Evolutionary conservation across 2,113 vertebrate genomes (phyloP).

Genomic region (Struthidea cinerea): DNA sequence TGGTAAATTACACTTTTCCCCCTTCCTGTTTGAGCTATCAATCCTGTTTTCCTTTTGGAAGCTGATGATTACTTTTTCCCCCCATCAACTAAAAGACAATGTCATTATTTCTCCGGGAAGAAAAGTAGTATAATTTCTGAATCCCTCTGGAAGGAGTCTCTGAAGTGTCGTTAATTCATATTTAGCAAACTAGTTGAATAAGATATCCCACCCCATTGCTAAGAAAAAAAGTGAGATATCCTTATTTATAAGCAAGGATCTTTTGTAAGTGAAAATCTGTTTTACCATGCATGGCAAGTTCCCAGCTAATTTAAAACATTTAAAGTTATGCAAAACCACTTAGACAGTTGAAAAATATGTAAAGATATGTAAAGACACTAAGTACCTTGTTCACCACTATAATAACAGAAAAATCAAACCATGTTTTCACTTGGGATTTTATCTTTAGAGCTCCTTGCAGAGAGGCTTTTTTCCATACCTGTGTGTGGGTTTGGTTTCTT

Average conservation of each 20-base stretch:
- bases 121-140: constrained; percentile 9
- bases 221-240: not conserved
- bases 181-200: constrained; percentile 29
- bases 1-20: constrained; percentile 56
- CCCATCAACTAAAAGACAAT: constrained; percentile 21
- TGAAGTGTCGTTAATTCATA: constrained; percentile 3
- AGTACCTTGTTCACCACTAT: constrained; percentile 44
- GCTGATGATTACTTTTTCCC: not conserved
- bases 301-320: constrained; percentile 45
- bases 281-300: constrained; percentile 46
- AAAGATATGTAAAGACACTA: constrained; percentile 61
- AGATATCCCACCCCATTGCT: not conserved
- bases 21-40: constrained; percentile 46
- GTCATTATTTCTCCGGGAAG: constrained; percentile 16
- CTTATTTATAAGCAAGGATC: constrained; percentile 41
- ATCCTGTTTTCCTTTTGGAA: constrained; percentile 46
- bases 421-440: constrained; percentile 46
- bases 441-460: constrained; percentile 16
- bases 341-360: constrained; percentile 52
- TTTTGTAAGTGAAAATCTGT: constrained; percentile 38
- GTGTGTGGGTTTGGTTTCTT: not conserved
- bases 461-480: not conserved
- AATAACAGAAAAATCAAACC: constrained; percentile 44
- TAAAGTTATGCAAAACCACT: constrained; percentile 59
- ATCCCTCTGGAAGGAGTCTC: not conserved